Base-by-base conservation (phyloP, 2,113 vertebrate species). In the Thymallus thymallus region DNA sequence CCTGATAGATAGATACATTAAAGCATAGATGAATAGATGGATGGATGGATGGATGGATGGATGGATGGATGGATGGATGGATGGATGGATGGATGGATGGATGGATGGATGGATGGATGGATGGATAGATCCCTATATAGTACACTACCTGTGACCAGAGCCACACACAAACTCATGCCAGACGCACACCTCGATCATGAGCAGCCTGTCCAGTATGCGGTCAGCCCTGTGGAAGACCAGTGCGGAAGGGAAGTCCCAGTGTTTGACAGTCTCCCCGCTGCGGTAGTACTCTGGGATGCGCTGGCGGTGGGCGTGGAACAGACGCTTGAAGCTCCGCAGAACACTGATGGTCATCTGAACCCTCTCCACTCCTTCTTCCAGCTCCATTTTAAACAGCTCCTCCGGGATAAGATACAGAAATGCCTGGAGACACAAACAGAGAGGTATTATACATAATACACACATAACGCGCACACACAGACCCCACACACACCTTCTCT, bases 301-400 rank as follows among this genome's bases (percentile, higher is more conserved):
- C 60, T 78, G 64, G 32, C 88, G 76, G 79, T 91, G 65, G 66
- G 73, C 64, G 68, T 80, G 88, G 77, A 92, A 94, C 73, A 74
- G 65, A 0, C 86, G 87, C 80, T 91, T 94, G 76, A 94, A 94
- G 71, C 75, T 89, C 74, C 61, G 80, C 66, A 93, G 90, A 60
- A 85, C 76, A 68, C 85, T 81, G 68, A 91, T 70, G 64, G 86
- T 89, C 76, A 79, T 85, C 69, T 89, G 83, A 61, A 93, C 79
- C 80, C 90, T 92, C 86, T 95, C 83, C 0, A 91, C 82, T 26
- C 89, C 90, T 73, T 90, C 91, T 85, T 94, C 90, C 18, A 93
- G 73, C 72, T 92, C 91, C 92, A 91, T 92, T 90, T 94, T 93
- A 72, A 94, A 95, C 84, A 94, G 90, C 61, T 93, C 92, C 76